These are phyloP conservation scores for Eupithecia subfuscata DNA, from an alignment of 2,888 invertebrate species.

Conservation along the genomic window DNA sequence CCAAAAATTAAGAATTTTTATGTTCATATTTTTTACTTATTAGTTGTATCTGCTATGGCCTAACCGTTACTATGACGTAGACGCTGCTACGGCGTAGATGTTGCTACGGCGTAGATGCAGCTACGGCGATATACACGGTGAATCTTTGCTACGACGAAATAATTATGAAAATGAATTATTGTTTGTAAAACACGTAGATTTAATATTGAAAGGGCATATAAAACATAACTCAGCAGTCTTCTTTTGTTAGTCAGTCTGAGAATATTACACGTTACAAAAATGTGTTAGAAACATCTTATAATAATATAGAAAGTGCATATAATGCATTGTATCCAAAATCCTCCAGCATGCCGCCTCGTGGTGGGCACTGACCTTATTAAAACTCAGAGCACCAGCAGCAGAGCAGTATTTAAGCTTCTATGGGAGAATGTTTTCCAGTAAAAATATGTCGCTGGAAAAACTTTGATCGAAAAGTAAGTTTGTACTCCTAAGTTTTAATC, in stretches of 20 bases:
- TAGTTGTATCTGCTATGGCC: not conserved
- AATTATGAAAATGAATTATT: not conserved
- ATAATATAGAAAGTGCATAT: not conserved
- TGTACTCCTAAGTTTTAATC: too few species aligned
- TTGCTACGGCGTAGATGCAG: not conserved
- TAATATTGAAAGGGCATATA: too few species aligned
- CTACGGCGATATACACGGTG: not conserved
- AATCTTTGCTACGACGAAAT: not conserved
- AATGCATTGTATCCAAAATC: not conserved
- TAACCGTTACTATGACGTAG: not conserved
- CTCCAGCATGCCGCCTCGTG: not conserved
- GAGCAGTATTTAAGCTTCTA: not conserved
- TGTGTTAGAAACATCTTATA: not conserved
- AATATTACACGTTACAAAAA: not conserved
- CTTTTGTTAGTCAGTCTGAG: not conserved
- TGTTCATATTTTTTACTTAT: not conserved
- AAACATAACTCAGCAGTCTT: not conserved
- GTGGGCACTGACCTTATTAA: not conserved
- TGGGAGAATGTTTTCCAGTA: not conserved
- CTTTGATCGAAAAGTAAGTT: too few species aligned
- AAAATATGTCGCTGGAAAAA: not conserved
- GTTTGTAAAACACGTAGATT: not conserved
- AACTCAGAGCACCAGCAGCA: not conserved
- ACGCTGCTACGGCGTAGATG: not conserved
- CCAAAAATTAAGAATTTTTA: not conserved